Percentiles rank a stretch among this genome's conserved stretches.
These are phyloP conservation scores for Crossocerus cetratus DNA, from an alignment of 2,888 invertebrate species.

Conservation along the genomic window DNA sequence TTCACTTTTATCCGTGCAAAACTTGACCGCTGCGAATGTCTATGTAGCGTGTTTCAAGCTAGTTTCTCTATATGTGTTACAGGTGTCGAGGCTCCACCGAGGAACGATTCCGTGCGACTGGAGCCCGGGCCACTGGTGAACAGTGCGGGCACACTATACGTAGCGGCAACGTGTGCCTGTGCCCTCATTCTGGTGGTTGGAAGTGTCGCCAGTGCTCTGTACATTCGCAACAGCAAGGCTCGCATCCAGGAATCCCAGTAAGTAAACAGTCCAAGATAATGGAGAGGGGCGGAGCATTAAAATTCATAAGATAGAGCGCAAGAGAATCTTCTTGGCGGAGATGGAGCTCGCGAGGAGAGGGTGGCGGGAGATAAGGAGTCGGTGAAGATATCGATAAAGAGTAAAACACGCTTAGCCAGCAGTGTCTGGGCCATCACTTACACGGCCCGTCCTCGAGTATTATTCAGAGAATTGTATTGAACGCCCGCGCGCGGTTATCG, in stretches of 20 bases:
- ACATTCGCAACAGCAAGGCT: slow-evolving; percentile 83
- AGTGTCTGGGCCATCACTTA: too few species aligned
- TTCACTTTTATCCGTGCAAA: background rate
- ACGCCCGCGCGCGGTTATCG: too few species aligned
- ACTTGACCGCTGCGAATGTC: background rate
- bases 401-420: too few species aligned
- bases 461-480: too few species aligned
- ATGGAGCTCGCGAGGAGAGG: too few species aligned
- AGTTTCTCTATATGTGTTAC: slow-evolving; percentile 47
- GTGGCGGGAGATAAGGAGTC: too few species aligned
- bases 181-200: slow-evolving; percentile 84
- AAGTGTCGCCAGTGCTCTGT: slow-evolving; percentile 83
- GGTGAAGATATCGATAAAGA: too few species aligned
- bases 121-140: slow-evolving; percentile 83
- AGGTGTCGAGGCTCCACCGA: slow-evolving; percentile 79
- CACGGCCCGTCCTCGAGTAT: too few species aligned
- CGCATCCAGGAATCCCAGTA: slow-evolving; percentile 85
- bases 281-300: too few species aligned
- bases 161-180: slow-evolving; percentile 90
- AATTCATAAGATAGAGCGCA: too few species aligned
- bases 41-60: background rate
- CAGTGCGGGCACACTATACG: slow-evolving; percentile 85
- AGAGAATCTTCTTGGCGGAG: too few species aligned
- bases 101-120: slow-evolving; percentile 85
- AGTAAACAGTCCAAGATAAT: slow-evolving; percentile 64